A percentile compares a stretch with the other conserved stretches of the same genome.
Conservation (phyloP, 2,113 vertebrate genomes). For the Clarias gariepinus region DNA sequence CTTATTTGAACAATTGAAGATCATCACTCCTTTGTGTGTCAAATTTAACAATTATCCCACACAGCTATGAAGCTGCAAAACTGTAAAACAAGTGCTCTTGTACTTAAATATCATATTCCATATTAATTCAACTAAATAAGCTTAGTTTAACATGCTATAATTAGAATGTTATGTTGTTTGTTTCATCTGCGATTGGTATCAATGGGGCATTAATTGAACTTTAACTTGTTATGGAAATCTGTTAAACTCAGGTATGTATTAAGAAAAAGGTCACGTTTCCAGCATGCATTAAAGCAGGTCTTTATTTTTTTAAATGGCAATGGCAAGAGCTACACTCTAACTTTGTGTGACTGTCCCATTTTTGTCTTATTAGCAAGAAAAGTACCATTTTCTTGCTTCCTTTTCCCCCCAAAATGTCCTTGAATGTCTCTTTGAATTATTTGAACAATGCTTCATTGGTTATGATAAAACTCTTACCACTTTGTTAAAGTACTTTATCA, state of each 20-base stretch:
- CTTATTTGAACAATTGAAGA: background rate
- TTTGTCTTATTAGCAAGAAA: constrained; percentile 16
- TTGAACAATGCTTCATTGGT: constrained; percentile 8
- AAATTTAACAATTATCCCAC: background rate
- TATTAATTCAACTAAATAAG: background rate
- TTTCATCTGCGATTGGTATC: constrained; percentile 42
- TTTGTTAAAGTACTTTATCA: background rate
- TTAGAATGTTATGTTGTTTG: background rate
- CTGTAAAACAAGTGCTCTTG: background rate
- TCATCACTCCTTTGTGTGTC: background rate
- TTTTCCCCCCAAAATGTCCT: background rate
- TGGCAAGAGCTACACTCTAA: constrained; percentile 25
- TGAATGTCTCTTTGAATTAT: background rate
- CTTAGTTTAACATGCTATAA: background rate
- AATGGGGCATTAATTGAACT: constrained; percentile 29
- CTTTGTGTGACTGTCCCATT: constrained; percentile 12
- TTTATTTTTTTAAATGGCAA: constrained; percentile 38
- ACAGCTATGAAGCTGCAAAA: background rate
- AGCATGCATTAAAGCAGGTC: constrained; percentile 45
- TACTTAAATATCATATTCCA: background rate
- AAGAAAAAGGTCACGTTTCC: constrained; percentile 53
- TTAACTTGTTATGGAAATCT: background rate
- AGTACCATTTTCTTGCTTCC: background rate
- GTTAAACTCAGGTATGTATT: constrained; percentile 37
- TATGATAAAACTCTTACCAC: background rate